Base-by-base conservation (phyloP, 2,888 invertebrate species). In the Penaeus monodon region DNA sequence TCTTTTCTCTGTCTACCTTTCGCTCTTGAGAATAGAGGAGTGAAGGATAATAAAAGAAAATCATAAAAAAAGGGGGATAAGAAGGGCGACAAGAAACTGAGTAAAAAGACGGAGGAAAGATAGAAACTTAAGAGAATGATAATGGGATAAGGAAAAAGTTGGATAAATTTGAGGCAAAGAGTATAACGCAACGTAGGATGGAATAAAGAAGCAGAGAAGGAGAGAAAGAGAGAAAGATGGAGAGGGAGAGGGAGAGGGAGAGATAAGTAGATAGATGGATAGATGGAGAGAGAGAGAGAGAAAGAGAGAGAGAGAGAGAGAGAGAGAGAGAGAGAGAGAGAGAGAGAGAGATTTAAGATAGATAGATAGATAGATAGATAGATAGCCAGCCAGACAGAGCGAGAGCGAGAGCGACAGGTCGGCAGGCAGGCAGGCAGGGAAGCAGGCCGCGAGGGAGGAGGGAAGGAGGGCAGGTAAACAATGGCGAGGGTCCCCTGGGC, bases 401-500 rank as follows among this genome's bases (percentile, higher is more conserved):
- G 57, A 14, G 57, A 2, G 17, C 4, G 57, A 1, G 49, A 49
- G 49, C 8, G 49, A 49, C 49, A 49, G 49, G 49, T 49, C 57
- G 57, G 8, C 38, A 2, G 38, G 38, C 8, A 12, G 57, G 33
- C 73, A 33, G 20, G 29, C 17, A 20, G 20, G 20, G 27, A 38
- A 3, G 29, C 73, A 0, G 17, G 29, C 8, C 22, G 29, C 33
- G 29, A 73, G 29, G 14, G 20, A 33, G 73, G 38, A 20, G 27
- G 7, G 8, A 29, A 38, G 20, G 73, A 29, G 73, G 22, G 10
- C 44, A 78, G 84, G 78, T 78, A 78, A 77, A 84, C 78, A 78
- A 78, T 44, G n/a, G 84, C 2, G 57, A 33, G 44, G 68, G 49
- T 24, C 77, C 84, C 84, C 38, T 68, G 29, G 68, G 78, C 44